Evolutionary conservation across 2,113 vertebrate genomes (phyloP).

Genomic region (Nanger granti): DNA sequence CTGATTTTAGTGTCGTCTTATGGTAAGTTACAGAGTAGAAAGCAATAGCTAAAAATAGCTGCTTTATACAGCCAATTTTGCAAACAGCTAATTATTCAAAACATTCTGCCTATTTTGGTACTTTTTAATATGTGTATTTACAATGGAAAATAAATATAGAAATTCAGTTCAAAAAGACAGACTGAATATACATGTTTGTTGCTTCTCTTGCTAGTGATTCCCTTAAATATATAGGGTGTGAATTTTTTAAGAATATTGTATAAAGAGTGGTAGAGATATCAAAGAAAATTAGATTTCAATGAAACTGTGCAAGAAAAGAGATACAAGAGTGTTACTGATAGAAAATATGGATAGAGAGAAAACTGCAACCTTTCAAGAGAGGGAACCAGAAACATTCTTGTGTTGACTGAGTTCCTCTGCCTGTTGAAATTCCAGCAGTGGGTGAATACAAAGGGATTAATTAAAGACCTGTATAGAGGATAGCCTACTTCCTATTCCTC

Average conservation of each 20-base stretch:
- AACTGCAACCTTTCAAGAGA: background rate
- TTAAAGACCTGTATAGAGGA: background rate
- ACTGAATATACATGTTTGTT: background rate
- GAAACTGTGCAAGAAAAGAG: background rate
- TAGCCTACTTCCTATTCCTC: background rate
- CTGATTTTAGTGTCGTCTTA: background rate
- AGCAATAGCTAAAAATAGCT: background rate
- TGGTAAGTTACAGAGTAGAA: background rate
- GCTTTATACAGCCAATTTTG: background rate
- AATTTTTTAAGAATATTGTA: background rate
- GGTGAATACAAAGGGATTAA: background rate
- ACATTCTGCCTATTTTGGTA: background rate
- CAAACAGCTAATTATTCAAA: background rate
- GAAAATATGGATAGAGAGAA: background rate
- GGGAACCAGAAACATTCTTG: background rate
- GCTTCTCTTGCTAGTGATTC: background rate
- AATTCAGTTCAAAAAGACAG: background rate
- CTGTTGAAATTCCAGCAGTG: background rate
- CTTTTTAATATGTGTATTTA: background rate
- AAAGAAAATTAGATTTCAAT: background rate
- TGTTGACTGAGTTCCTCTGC: background rate
- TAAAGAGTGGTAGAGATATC: background rate
- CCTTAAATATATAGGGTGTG: background rate
- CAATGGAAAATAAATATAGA: background rate
- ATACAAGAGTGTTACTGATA: background rate